Percentiles rank a stretch among this genome's conserved stretches.
Conservation (phyloP, 2,113 vertebrate species). For the Hystrix cristata region DNA sequence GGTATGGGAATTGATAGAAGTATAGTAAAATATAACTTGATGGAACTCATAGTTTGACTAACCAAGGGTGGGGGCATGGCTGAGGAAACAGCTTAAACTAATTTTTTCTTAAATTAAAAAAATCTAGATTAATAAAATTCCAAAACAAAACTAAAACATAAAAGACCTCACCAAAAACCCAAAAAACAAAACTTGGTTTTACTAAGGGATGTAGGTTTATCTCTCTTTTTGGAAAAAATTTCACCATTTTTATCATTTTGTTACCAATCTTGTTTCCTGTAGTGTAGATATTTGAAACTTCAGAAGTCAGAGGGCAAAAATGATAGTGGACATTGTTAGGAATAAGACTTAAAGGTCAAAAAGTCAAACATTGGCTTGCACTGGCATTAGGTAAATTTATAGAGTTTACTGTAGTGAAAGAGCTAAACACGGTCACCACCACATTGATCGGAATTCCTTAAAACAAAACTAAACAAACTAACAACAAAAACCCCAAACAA, state of each 20-base stretch:
- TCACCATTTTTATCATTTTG: neutral
- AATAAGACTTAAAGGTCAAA: slow-evolving; percentile 63
- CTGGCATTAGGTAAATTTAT: slow-evolving; percentile 83
- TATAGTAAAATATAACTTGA: neutral
- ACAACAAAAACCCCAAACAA: neutral
- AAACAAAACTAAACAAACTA: neutral
- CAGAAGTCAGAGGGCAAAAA: slow-evolving; percentile 62
- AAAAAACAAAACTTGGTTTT: neutral
- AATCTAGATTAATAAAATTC: neutral
- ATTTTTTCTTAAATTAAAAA: slow-evolving; percentile 22
- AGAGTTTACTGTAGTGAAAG: slow-evolving; percentile 74
- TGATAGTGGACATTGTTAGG: slow-evolving; percentile 58
- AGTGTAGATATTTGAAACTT: slow-evolving; percentile 23
- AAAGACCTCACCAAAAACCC: neutral
- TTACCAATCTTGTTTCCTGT: neutral
- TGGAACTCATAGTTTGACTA: neutral
- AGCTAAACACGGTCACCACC: neutral
- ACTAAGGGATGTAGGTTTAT: neutral
- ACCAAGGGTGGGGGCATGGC: neutral
- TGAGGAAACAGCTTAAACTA: neutral
- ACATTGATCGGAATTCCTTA: slow-evolving; percentile 45
- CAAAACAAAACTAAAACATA: neutral
- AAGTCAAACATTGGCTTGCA: slow-evolving; percentile 64
- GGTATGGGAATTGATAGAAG: neutral
- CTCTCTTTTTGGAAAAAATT: neutral